Conservation (phyloP, 2,797 vertebrate species). For the Propithecus perrieri region DNA sequence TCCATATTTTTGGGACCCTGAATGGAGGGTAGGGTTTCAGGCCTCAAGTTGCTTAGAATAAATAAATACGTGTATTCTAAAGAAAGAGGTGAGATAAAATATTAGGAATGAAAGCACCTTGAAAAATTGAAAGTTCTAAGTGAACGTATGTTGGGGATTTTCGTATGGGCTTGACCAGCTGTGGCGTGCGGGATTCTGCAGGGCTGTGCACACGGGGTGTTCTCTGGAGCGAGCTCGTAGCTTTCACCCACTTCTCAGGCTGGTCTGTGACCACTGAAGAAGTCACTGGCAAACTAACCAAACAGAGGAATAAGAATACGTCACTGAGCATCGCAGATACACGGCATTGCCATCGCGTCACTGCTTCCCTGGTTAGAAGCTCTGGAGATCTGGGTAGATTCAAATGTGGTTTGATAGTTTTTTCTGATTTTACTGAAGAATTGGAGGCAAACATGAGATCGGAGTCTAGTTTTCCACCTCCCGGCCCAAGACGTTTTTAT, state of each 20-base stretch:
- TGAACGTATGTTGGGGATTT: too few species aligned
- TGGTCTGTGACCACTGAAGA: background rate
- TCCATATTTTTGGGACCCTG: background rate
- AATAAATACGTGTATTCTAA: background rate
- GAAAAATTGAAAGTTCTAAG: background rate
- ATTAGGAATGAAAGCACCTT: background rate
- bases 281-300: background rate
- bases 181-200: too few species aligned
- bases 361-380: too few species aligned
- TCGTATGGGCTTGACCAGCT: too few species aligned
- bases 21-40: background rate
- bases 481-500: rapidly evolving
- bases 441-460: background rate
- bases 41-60: background rate
- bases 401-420: background rate
- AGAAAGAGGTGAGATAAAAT: background rate
- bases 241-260: background rate
- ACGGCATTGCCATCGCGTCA: rapidly evolving
- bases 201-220: rapidly evolving
- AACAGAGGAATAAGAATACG: background rate
- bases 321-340: rapidly evolving
- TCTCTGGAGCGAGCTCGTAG: background rate
- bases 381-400: background rate
- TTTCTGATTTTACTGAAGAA: background rate
- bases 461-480: background rate